Evolutionary conservation across 2,888 invertebrate species (phyloP).

Genomic region (Drosophila mimetica): DNA sequence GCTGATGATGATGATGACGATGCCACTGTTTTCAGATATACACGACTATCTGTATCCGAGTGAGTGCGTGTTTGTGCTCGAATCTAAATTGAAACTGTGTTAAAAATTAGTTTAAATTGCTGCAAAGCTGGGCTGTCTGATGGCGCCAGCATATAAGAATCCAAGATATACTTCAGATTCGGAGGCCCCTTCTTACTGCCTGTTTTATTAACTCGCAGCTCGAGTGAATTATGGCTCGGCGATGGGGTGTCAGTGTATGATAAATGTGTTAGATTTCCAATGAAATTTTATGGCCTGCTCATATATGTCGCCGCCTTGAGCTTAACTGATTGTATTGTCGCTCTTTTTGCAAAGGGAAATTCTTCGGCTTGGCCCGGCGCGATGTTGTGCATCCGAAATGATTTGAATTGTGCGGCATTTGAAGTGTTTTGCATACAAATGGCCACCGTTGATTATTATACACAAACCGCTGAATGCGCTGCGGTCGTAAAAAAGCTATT

Average conservation of each 20-base stretch:
- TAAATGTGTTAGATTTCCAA: conserved; percentile 76
- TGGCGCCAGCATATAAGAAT: conserved; percentile 66
- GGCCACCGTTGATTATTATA: conserved; percentile 36
- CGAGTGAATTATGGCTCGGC: conserved; percentile 61
- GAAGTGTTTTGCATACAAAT: conserved; percentile 76
- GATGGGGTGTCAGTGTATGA: conserved; percentile 45
- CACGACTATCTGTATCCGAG: conserved; percentile 20
- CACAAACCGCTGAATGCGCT: conserved; percentile 27
- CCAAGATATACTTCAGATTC: conserved; percentile 3
- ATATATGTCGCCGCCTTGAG: conserved; percentile 37
- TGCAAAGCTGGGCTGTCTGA: conserved; percentile 38
- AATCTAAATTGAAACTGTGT: conserved; percentile 68
- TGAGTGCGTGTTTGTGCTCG: conserved; percentile 35
- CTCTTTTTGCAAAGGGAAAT: conserved; percentile 53
- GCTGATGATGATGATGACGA: conserved; percentile 44
- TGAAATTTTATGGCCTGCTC: conserved; percentile 60
- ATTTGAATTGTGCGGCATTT: conserved; percentile 54
- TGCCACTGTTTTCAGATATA: conserved; percentile 17
- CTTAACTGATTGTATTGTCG: conserved; percentile 52
- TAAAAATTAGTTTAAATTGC: conserved; percentile 69
- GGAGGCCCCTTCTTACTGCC: conserved; percentile 1
- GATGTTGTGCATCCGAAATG: conserved; percentile 54
- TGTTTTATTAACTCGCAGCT: conserved; percentile 49
- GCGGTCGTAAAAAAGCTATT: conserved; percentile 31
- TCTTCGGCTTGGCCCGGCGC: conserved; percentile 7